Conservation (phyloP, 2,888 invertebrate species). For the Emmelina monodactyla region DNA sequence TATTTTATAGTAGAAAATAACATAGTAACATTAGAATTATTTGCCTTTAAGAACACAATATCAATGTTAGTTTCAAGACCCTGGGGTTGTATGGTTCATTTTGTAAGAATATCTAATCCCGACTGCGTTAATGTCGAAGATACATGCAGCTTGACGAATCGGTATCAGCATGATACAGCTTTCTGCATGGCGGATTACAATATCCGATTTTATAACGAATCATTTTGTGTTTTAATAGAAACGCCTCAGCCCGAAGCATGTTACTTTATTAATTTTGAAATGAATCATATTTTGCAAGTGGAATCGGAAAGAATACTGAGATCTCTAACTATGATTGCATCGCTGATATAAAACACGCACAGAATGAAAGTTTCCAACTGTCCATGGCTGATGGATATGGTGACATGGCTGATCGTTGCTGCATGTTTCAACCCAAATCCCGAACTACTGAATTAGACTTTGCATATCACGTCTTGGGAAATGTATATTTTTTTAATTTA, state of each 20-base stretch:
- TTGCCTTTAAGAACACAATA: no score
- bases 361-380: slow-evolving; percentile 26
- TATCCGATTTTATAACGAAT: slow-evolving; percentile 47
- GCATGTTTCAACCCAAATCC: slow-evolving; percentile 55
- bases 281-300: slow-evolving; percentile 36
- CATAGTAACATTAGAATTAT: no score
- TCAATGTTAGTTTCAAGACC: no score
- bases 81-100: no score
- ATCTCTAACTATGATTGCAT: slow-evolving; percentile 27
- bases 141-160: slow-evolving; percentile 43
- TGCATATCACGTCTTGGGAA: slow-evolving; percentile 33
- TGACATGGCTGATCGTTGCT: slow-evolving; percentile 47
- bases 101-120: no score
- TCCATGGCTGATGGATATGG: slow-evolving; percentile 31
- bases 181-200: slow-evolving; percentile 61
- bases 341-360: slow-evolving; percentile 32
- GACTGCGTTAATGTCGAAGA: no score
- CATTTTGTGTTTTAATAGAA: slow-evolving; percentile 56
- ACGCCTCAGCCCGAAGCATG: slow-evolving; percentile 64
- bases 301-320: slow-evolving; percentile 14
- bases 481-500: slow-evolving; percentile 15
- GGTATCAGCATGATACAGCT: slow-evolving; percentile 61
- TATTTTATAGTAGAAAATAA: no score
- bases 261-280: slow-evolving; percentile 28
- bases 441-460: slow-evolving; percentile 36